Evolutionary conservation across 2,888 invertebrate species (phyloP).

Genomic region (Apeira syringaria): DNA sequence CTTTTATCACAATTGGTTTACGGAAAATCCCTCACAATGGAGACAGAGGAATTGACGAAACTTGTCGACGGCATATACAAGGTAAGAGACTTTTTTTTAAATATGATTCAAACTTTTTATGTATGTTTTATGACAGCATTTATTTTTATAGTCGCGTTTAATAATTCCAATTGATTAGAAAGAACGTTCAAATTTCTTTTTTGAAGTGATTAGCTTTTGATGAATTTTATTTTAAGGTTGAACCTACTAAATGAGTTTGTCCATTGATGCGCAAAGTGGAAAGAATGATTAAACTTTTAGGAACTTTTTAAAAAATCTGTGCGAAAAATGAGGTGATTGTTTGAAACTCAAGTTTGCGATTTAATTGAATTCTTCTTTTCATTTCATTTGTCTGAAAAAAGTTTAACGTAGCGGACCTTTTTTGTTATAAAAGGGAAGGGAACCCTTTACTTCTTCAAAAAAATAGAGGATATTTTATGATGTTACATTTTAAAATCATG

Average conservation of each 20-base stretch:
- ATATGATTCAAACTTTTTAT: no score
- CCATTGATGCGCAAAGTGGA: constrained; percentile 17
- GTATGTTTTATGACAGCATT: constrained; percentile 20
- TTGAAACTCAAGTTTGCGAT: constrained; percentile 23
- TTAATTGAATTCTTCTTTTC: constrained; percentile 32
- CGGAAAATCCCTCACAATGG: constrained; percentile 82
- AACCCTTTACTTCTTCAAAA: not conserved
- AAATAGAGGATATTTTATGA: not conserved
- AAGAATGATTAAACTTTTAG: constrained; percentile 21
- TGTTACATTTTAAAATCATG: not conserved
- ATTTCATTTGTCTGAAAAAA: constrained; percentile 27
- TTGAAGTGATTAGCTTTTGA: constrained; percentile 16
- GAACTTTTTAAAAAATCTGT: constrained; percentile 19
- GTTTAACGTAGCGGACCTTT: constrained; percentile 12
- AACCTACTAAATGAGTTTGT: constrained; percentile 14
- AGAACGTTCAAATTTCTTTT: constrained; percentile 11
- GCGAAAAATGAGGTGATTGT: constrained; percentile 25
- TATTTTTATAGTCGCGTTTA: not conserved
- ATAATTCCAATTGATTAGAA: constrained; percentile 11
- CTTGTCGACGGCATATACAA: constrained; percentile 96
- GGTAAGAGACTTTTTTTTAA: constrained; percentile 80
- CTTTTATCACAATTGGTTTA: constrained; percentile 53
- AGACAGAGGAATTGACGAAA: constrained; percentile 95
- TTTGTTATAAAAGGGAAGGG: not conserved
- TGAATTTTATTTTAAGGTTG: constrained; percentile 16